These are phyloP conservation scores for Polydrusus tereticollis DNA, from an alignment of 2,888 invertebrate species.

Conservation along the genomic window DNA sequence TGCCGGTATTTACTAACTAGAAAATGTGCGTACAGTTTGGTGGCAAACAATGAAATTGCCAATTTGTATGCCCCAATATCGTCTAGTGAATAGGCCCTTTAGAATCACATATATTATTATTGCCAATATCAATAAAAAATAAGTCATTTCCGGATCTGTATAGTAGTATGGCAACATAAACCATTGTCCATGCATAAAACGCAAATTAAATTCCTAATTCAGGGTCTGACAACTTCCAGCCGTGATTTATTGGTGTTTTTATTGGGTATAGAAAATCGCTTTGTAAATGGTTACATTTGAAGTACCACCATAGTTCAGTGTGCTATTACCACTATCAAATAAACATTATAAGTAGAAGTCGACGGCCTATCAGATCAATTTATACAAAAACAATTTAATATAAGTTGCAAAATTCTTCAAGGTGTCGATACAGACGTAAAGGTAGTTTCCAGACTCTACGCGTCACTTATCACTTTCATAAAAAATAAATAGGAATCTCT, in stretches of 20 bases:
- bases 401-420: no score
- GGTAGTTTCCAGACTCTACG: no score
- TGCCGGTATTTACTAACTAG: no score
- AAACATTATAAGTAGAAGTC: background rate
- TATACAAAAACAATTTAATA: no score
- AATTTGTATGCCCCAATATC: no score
- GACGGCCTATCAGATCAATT: no score
- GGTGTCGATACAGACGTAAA: no score
- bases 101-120: background rate
- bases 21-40: no score
- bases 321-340: background rate
- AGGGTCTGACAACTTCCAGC: slow-evolving; percentile 23
- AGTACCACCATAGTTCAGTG: background rate
- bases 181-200: slow-evolving; percentile 26
- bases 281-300: slow-evolving; percentile 1
- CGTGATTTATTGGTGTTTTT: slow-evolving; percentile 8
- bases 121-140: slow-evolving; percentile 15
- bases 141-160: slow-evolving; percentile 33
- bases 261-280: slow-evolving; percentile 10
- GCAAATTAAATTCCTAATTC: slow-evolving; percentile 36
- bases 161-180: slow-evolving; percentile 27
- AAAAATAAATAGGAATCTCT: no score
- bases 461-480: no score
- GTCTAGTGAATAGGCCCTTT: background rate
- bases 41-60: no score